Percentiles rank a stretch among this genome's conserved stretches.
Conservation (phyloP, 2,113 vertebrate species). For the Megaleporinus macrocephalus region DNA sequence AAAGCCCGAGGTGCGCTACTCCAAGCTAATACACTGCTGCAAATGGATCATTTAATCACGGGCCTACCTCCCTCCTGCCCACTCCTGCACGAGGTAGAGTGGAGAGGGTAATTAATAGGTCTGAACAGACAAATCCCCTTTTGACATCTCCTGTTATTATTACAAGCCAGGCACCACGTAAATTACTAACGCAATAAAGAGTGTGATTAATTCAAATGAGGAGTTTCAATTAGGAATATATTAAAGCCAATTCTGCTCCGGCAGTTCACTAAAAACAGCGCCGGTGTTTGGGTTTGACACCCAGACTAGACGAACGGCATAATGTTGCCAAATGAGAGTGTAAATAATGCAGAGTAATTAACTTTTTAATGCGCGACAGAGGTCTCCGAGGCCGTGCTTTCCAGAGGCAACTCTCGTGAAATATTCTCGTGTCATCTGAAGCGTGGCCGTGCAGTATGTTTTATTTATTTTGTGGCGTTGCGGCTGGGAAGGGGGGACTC, state of each 20-base stretch:
- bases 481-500: background rate
- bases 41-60: constrained; percentile 26
- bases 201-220: constrained; percentile 60
- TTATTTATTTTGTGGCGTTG: background rate
- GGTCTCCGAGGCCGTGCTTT: constrained; percentile 5
- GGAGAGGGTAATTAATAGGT: constrained; percentile 57
- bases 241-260: constrained; percentile 43
- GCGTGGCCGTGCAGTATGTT: background rate
- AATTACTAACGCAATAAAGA: constrained; percentile 62
- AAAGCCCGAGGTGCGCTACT: background rate
- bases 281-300: constrained; percentile 31
- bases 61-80: constrained; percentile 39
- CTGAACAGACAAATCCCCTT: constrained; percentile 60
- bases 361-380: constrained; percentile 38
- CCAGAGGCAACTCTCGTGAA: constrained; percentile 34
- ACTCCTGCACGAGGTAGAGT: constrained; percentile 27
- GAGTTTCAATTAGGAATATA: constrained; percentile 49
- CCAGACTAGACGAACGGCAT: background rate
- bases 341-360: constrained; percentile 49
- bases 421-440: constrained; percentile 7
- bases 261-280: constrained; percentile 49
- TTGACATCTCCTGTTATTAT: constrained; percentile 46
- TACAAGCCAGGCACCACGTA: constrained; percentile 50
- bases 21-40: background rate
- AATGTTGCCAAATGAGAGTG: constrained; percentile 22